These are phyloP conservation scores for Acromyrmex charruanus DNA, from an alignment of 1,140 invertebrate genomes.

Conservation along the genomic window DNA sequence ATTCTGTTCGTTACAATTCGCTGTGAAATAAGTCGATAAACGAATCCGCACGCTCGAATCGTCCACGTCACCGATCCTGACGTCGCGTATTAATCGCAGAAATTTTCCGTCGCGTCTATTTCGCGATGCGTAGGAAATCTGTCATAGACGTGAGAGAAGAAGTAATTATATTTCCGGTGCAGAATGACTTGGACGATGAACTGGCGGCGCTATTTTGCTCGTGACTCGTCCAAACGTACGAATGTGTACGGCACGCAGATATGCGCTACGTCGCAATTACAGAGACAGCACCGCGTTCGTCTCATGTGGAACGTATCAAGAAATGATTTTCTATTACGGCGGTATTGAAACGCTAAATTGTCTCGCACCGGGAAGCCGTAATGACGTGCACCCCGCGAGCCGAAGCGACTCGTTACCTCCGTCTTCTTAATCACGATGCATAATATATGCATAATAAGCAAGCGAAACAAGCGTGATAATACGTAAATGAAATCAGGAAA, in stretches of 20 bases:
- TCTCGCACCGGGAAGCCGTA: slow-evolving; percentile 48
- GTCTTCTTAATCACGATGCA: slow-evolving; percentile 50
- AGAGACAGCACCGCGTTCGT: slow-evolving; percentile 41
- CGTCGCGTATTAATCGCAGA: slow-evolving; percentile 48
- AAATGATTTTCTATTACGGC: slow-evolving; percentile 60
- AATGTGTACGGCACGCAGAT: slow-evolving; percentile 2
- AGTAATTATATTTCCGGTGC: slow-evolving; percentile 61
- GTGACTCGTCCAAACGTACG: slow-evolving; percentile 49
- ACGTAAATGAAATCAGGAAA: slow-evolving; percentile 17
- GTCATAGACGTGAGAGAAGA: slow-evolving; percentile 51
- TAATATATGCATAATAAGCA: slow-evolving; percentile 53
- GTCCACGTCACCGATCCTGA: slow-evolving; percentile 30
- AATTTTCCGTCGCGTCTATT: slow-evolving; percentile 50
- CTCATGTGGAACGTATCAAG: slow-evolving; percentile 47
- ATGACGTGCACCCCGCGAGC: slow-evolving; percentile 7
- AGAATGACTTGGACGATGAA: slow-evolving; percentile 61
- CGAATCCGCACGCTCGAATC: slow-evolving; percentile 27
- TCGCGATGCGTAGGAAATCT: slow-evolving; percentile 31
- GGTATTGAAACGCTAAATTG: slow-evolving; percentile 61
- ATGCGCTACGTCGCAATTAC: slow-evolving; percentile 55
- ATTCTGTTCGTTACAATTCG: slow-evolving; percentile 40
- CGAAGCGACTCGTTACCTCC: slow-evolving; percentile 52
- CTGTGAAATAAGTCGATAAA: slow-evolving; percentile 31
- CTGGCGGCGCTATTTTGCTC: slow-evolving; percentile 46
- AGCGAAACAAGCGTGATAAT: slow-evolving; percentile 24